A percentile compares a stretch with the other conserved stretches of the same genome.
Conservation (phyloP, 2,888 invertebrate genomes). For the Euclidia mi region DNA sequence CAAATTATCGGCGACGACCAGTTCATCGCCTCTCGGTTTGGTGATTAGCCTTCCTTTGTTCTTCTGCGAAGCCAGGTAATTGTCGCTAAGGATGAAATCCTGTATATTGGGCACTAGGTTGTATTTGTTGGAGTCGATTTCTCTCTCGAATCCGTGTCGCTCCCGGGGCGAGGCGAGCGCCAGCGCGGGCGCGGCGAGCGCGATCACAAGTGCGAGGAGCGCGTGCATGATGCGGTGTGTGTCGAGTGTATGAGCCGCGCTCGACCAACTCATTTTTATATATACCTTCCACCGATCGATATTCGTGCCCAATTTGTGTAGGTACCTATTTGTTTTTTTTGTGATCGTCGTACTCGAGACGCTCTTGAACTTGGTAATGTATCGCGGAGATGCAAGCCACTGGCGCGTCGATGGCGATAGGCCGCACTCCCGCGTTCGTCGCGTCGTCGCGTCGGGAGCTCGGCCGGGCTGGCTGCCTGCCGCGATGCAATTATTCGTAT, state of each 20-base stretch:
- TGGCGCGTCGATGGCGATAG: slow-evolving; percentile 48
- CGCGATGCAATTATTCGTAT: slow-evolving; percentile 69
- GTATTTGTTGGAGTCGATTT: slow-evolving; percentile 77
- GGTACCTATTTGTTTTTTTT: slow-evolving; percentile 72
- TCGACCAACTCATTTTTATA: slow-evolving; percentile 85
- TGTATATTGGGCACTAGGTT: slow-evolving; percentile 77
- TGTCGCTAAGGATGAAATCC: slow-evolving; percentile 77
- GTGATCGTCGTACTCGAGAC: slow-evolving; percentile 65
- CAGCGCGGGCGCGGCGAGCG: slow-evolving; percentile 71
- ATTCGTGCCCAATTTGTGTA: slow-evolving; percentile 86
- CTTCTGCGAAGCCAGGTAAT: slow-evolving; percentile 74
- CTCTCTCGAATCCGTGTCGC: slow-evolving; percentile 82
- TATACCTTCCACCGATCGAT: slow-evolving; percentile 84
- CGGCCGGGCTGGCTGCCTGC: slow-evolving; percentile 40
- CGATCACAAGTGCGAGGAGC: slow-evolving; percentile 79
- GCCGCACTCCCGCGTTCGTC: slow-evolving; percentile 38
- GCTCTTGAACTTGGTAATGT: slow-evolving; percentile 84
- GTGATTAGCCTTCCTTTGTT: slow-evolving; percentile 83
- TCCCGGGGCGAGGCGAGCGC: slow-evolving; percentile 70
- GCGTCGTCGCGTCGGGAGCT: slow-evolving; percentile 21
- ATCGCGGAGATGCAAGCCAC: slow-evolving; percentile 63
- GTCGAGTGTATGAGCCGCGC: slow-evolving; percentile 86
- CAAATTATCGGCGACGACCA: slow-evolving; percentile 80
- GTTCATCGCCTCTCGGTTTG: slow-evolving; percentile 76
- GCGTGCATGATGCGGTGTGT: slow-evolving; percentile 86